Evolutionary conservation across 2,888 invertebrate genomes (phyloP), one percentile per base, ranked within the genome.

Genomic region (Kryphioiulus occultus): DNA sequence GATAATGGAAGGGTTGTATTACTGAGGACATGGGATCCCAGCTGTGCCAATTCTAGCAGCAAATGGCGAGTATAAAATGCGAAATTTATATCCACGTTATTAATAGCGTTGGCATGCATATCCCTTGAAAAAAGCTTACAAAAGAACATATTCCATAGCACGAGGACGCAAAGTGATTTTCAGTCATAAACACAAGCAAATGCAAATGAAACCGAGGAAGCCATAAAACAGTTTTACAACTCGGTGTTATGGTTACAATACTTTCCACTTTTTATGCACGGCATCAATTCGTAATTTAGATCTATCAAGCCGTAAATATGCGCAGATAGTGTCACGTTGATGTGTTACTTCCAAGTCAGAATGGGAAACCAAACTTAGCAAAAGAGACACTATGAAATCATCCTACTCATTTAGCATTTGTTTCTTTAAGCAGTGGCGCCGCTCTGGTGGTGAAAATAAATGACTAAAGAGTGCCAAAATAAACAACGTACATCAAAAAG

Each of bases 251-350:
- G 53, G n/a, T 59, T 59, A 59, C 19, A 9, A n/a, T 19, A n/a
- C 39, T 39, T 59, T 59, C n/a, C n/a, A n/a, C n/a, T 59, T 59
- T n/a, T 59, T 59, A 59, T n/a, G 53, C n/a, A 59, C n/a, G 53
- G 17, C 53, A 59, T 59, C 53, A 59, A 59, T 59, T 59, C n/a
- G n/a, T 59, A 59, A 59, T 59, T 59, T 59, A n/a, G 53, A 59
- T n/a, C 53, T n/a, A 59, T 59, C 53, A 59, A 59, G 53, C n/a
- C 5, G 53, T 59, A 59, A 59, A 59, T n/a, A 59, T 59, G 19
- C 53, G n/a, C 53, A 59, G n/a, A 59, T 59, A 59, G n/a, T 59
- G 53, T 59, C 53, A 59, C n/a, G 53, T 59, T 59, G 53, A 59
- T n/a, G 53, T 59, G 5, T 59, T 59, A n/a, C n/a, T 59, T 47